phyloP scores from a whole-genome alignment of 1,140 invertebrate species.

The Phocides pigmalion region DNA sequence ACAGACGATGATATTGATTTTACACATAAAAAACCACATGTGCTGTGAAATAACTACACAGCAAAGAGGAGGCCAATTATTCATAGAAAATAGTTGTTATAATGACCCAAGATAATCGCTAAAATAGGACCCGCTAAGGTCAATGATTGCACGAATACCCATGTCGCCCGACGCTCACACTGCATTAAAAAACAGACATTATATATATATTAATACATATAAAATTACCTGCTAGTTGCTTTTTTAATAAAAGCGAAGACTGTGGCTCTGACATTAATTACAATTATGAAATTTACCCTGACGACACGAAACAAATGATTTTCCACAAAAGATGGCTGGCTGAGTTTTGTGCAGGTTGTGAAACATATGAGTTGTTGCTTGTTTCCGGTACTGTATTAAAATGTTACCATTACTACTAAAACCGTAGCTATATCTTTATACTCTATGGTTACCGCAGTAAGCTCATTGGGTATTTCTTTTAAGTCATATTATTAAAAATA shows the following conservation, averaged over 20 bases:
- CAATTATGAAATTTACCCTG: conserved; percentile 86
- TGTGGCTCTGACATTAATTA: conserved; percentile 97
- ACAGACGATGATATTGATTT: conserved; percentile 73
- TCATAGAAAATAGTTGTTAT: conserved; percentile 32
- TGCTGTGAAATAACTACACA: background rate
- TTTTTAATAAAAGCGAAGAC: conserved; percentile 96
- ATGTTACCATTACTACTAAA: conserved; percentile 55
- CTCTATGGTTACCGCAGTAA: background rate
- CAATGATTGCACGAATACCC: conserved; percentile 74
- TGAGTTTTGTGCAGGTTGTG: conserved; percentile 82
- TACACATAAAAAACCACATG: conserved; percentile 36
- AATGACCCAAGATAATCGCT: conserved; percentile 52
- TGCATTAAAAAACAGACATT: conserved; percentile 43
- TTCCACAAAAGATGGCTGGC: conserved; percentile 86
- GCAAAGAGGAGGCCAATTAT: background rate
- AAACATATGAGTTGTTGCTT: conserved; percentile 81
- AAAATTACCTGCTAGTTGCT: conserved; percentile 95
- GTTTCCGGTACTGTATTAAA: conserved; percentile 62
- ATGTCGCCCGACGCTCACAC: conserved; percentile 59
- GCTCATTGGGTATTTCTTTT: too few relatives aligned
- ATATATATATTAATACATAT: conserved; percentile 48
- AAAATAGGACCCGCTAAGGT: conserved; percentile 75
- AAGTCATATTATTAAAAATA: too few relatives aligned
- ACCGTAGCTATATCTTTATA: conserved; percentile 17
- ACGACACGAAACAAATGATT: conserved; percentile 86